Percentiles rank a stretch among this genome's conserved stretches.
Conservation (phyloP, 2,113 vertebrate genomes). For the Forbesichthys papilliferus region DNA sequence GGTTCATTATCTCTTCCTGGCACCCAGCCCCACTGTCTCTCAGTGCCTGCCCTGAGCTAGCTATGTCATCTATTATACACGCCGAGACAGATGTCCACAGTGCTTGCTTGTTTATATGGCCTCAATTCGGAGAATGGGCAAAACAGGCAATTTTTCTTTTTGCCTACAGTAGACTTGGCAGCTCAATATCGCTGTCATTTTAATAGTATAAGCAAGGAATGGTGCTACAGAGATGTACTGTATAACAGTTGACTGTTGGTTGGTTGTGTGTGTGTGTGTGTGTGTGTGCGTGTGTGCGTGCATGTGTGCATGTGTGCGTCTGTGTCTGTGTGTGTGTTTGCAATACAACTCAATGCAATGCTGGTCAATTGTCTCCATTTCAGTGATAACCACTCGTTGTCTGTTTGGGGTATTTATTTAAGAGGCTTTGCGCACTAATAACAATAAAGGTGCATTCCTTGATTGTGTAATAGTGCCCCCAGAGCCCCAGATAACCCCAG, state of each 20-base stretch:
- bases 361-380: too few relatives aligned
- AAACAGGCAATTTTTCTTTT: constrained; percentile 56
- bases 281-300: constrained; percentile 32
- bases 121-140: constrained; percentile 41
- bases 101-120: constrained; percentile 66
- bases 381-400: too few relatives aligned
- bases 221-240: constrained; percentile 38
- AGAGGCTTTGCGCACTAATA: too few relatives aligned
- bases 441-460: too few relatives aligned
- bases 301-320: background rate
- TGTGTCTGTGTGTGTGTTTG: background rate
- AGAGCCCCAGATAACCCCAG: too few relatives aligned
- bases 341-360: too few relatives aligned
- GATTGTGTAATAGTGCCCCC: too few relatives aligned
- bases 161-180: constrained; percentile 36
- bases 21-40: constrained; percentile 57
- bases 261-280: constrained; percentile 51
- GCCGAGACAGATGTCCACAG: constrained; percentile 70
- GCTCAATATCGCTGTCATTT: constrained; percentile 25
- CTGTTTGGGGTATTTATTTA: too few relatives aligned
- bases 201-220: constrained; percentile 42
- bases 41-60: constrained; percentile 69
- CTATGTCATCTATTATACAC: constrained; percentile 74
- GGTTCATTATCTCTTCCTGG: constrained; percentile 70
- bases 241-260: constrained; percentile 33